These are phyloP conservation scores for Agriopis leucophaearia DNA, from an alignment of 2,888 invertebrate species.

Conservation along the genomic window DNA sequence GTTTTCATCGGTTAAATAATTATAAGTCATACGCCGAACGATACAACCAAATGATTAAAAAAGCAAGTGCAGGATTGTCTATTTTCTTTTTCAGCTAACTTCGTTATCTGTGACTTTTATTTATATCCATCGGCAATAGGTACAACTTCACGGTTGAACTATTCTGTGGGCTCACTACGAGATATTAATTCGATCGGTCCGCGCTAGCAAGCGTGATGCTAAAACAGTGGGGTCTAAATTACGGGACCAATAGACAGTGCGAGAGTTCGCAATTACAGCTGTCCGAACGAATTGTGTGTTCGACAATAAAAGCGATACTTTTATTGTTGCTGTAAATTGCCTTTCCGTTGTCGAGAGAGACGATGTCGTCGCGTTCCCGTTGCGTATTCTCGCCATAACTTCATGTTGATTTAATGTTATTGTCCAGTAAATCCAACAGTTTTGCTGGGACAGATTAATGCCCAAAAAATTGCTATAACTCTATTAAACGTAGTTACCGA, in stretches of 20 bases:
- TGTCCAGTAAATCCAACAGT: conserved; percentile 60
- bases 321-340: conserved; percentile 81
- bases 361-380: conserved; percentile 68
- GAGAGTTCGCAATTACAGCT: conserved; percentile 82
- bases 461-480: conserved; percentile 37
- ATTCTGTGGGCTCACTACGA: conserved; percentile 7
- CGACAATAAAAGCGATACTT: conserved; percentile 83
- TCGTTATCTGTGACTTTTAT: too few species aligned
- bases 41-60: too few species aligned
- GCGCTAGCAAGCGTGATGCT: conserved; percentile 63
- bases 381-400: conserved; percentile 67
- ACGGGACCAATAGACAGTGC: conserved; percentile 78
- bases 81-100: too few species aligned
- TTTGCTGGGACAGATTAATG: conserved; percentile 45
- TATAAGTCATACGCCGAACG: too few species aligned
- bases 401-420: conserved; percentile 74
- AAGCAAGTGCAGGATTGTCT: too few species aligned
- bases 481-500: conserved; percentile 38
- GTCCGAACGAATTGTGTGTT: conserved; percentile 82
- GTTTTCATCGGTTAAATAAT: too few species aligned
- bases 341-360: conserved; percentile 62
- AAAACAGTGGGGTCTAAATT: conserved; percentile 78
- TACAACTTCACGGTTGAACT: conserved; percentile 11
- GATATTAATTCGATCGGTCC: conserved; percentile 51
- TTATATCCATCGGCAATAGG: background rate